Conservation (phyloP, 2,888 invertebrate species). For the Axea sp. region DNA sequence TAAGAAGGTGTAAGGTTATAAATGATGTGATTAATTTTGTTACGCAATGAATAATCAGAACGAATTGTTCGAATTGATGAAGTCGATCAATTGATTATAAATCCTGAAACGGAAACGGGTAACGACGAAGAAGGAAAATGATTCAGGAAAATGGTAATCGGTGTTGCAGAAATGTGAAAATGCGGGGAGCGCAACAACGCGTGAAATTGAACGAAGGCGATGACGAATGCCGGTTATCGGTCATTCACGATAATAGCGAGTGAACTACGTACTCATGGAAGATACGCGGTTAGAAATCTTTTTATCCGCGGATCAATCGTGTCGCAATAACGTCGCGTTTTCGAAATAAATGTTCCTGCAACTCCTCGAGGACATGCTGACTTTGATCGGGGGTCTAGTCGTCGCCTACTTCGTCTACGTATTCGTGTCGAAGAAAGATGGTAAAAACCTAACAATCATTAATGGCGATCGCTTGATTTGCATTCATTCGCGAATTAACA, state of each 20-base stretch:
- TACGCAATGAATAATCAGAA: too few relatives aligned
- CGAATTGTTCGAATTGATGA: too few relatives aligned
- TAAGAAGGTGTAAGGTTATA: too few relatives aligned
- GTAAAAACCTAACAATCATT: conserved; percentile 69
- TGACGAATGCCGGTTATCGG: conserved; percentile 49
- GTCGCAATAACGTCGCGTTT: conserved; percentile 44
- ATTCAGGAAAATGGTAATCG: conserved; percentile 9
- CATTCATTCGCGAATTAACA: too few relatives aligned
- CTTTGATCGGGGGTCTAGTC: conserved; percentile 74
- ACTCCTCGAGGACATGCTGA: conserved; percentile 74
- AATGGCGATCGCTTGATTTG: neutral
- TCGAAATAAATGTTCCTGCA: conserved; percentile 71
- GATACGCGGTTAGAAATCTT: conserved; percentile 56
- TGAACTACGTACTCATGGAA: conserved; percentile 55
- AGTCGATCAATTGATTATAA: too few relatives aligned
- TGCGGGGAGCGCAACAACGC: conserved; percentile 6
- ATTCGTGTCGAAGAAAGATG: conserved; percentile 70
- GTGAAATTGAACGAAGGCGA: conserved; percentile 36
- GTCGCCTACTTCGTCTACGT: conserved; percentile 74
- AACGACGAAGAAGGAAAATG: neutral
- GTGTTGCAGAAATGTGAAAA: conserved; percentile 16
- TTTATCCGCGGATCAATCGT: conserved; percentile 54
- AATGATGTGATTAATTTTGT: too few relatives aligned
- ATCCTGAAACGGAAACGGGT: conserved; percentile 2
- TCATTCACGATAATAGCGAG: conserved; percentile 57